Evolutionary conservation across 1,140 invertebrate species (phyloP), one percentile per base, ranked within the genome.

Genomic region (Alviniconcha marisindica): DNA sequence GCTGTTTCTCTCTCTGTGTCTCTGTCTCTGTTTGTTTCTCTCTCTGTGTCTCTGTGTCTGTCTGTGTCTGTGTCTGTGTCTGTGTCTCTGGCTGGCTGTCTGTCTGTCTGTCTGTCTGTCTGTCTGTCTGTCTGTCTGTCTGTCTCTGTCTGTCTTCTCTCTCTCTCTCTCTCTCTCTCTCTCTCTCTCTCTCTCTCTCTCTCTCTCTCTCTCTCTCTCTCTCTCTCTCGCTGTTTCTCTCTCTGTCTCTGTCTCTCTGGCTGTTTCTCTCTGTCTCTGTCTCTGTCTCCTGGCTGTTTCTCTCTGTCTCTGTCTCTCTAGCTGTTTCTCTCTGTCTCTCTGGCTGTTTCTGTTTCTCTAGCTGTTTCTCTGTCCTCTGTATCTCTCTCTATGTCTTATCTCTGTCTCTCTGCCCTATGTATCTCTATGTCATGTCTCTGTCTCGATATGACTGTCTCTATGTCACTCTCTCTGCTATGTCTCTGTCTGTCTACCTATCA

Each of bases 131-230:
- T 60, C 56, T 60, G 18, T 60, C 56, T 60, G 18, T n/a, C 56
- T 21, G 15, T 28, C 56, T 60, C 56, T 60, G 10, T 60, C 56
- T 60, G 18, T 60, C 10, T 21, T 60, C 56, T 60, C 10, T 60
- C 56, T 60, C 10, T 60, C 56, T 60, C 10, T 60, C 56, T 60
- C 56, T 60, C 56, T 60, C 56, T 60, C 56, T 60, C 56, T 60
- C 56, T 60, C 56, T 60, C 56, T 60, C 56, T 60, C 56, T 60
- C 56, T 60, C 56, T 60, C 56, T 60, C 24, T 60, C 10, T 60
- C 24, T 60, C 56, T 60, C 56, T 60, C 56, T 14, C 56, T 60
- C 56, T 60, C 18, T 60, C 24, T 60, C 44, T 48, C 44, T 48
- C 44, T 66, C 31, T 66, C 28, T 28, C 33, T 33, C 15, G 2